These are phyloP conservation scores for Chitala chitala DNA, from an alignment of 2,113 vertebrate genomes.

Conservation along the genomic window DNA sequence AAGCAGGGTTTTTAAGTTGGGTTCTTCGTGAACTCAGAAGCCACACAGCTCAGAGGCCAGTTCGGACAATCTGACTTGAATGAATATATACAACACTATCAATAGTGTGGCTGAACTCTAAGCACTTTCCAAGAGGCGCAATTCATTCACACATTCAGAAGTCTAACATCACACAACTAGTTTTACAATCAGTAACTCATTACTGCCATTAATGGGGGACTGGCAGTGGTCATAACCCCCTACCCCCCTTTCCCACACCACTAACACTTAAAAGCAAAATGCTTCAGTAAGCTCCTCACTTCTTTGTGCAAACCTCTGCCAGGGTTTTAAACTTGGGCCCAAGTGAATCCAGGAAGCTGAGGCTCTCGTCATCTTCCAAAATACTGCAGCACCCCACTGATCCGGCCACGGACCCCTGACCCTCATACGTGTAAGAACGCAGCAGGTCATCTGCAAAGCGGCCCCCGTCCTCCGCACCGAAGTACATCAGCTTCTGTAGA, in stretches of 20 bases:
- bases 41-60: too few relatives aligned
- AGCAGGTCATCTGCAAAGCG: slow-evolving; percentile 68
- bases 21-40: too few relatives aligned
- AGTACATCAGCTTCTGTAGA: slow-evolving; percentile 44
- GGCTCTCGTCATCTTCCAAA: slow-evolving; percentile 58
- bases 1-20: too few relatives aligned
- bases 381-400: slow-evolving; percentile 81
- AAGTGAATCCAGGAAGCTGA: slow-evolving; percentile 78
- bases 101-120: too few relatives aligned
- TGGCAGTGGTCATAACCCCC: not conserved
- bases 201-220: not conserved
- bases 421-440: slow-evolving; percentile 73
- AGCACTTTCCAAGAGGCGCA: too few relatives aligned
- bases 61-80: too few relatives aligned
- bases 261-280: not conserved
- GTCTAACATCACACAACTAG: not conserved
- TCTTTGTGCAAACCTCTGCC: slow-evolving; percentile 66
- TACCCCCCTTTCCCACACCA: not conserved
- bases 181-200: not conserved
- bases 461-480: slow-evolving; percentile 29
- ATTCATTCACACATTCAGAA: slow-evolving; percentile 9
- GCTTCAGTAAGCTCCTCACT: slow-evolving; percentile 32
- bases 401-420: slow-evolving; percentile 71
- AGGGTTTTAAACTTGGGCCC: slow-evolving; percentile 81
- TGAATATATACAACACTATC: too few relatives aligned